Percentiles rank a stretch among this genome's conserved stretches.
phyloP scores from a whole-genome alignment of 1,140 invertebrate species.

The Zaprionus lachaisei region DNA sequence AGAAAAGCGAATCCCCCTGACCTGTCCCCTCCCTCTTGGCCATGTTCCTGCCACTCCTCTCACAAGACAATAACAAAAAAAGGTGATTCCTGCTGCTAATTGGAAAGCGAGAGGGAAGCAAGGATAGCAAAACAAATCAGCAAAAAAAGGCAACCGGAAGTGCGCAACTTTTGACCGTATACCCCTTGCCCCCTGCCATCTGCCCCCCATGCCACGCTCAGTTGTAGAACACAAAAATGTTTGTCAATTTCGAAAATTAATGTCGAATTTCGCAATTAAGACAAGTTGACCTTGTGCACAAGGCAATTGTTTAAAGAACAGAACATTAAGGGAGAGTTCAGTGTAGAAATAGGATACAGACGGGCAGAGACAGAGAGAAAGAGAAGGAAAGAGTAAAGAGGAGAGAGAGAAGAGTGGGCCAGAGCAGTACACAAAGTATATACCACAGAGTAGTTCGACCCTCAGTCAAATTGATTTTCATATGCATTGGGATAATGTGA shows the following conservation, averaged over 20 bases:
- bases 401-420: too few species aligned
- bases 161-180: constrained; percentile 6
- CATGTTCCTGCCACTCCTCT: background rate
- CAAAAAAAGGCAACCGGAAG: constrained; percentile 33
- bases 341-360: background rate
- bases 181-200: background rate
- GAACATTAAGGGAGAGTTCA: background rate
- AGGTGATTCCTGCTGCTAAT: constrained; percentile 81
- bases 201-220: background rate
- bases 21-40: background rate
- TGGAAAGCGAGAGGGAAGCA: constrained; percentile 67
- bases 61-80: constrained; percentile 25
- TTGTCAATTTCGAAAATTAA: constrained; percentile 58
- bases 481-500: constrained; percentile 68
- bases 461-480: constrained; percentile 67
- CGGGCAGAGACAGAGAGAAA: background rate
- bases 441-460: background rate
- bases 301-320: constrained; percentile 37
- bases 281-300: constrained; percentile 10
- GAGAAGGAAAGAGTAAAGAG: background rate
- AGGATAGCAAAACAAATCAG: background rate
- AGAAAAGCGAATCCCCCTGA: constrained; percentile 20
- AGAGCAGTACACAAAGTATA: too few species aligned
- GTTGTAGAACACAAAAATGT: constrained; percentile 30
- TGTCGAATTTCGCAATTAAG: constrained; percentile 42